These are phyloP conservation scores for Troides aeacus DNA, from an alignment of 2,888 invertebrate species.

Conservation along the genomic window DNA sequence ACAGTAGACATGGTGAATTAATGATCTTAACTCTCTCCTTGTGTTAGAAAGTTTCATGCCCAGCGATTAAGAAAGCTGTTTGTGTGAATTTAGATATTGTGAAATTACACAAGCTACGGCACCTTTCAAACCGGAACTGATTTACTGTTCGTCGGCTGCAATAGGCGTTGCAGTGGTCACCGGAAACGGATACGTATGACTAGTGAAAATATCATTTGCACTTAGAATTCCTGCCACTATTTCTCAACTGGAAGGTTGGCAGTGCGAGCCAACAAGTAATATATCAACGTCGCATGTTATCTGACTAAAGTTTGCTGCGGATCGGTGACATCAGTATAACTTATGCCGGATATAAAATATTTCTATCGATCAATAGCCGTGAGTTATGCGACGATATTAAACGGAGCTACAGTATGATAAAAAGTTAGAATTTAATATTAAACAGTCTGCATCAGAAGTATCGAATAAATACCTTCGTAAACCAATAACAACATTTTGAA, in stretches of 20 bases:
- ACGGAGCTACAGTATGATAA: neutral
- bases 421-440: conserved; percentile 1
- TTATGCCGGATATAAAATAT: conserved; percentile 2
- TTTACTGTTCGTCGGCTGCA: too few species aligned
- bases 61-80: too few species aligned
- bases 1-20: too few species aligned
- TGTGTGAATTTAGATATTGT: too few species aligned
- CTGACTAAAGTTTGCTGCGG: conserved; percentile 22
- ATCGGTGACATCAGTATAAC: conserved; percentile 16
- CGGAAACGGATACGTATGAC: too few species aligned
- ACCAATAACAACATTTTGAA: too few species aligned
- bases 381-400: neutral
- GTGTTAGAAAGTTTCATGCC: too few species aligned
- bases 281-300: conserved; percentile 24
- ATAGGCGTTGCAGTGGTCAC: too few species aligned
- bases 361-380: neutral
- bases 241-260: conserved; percentile 10
- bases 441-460: neutral
- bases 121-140: too few species aligned
- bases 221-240: conserved; percentile 9
- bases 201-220: neutral
- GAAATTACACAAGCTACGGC: too few species aligned
- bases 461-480: neutral
- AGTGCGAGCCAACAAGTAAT: conserved; percentile 24
- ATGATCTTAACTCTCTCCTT: too few species aligned